Evolutionary conservation across 2,797 vertebrate genomes (phyloP), one percentile per base, ranked within the genome.

Genomic region (Eulemur mongoz): DNA sequence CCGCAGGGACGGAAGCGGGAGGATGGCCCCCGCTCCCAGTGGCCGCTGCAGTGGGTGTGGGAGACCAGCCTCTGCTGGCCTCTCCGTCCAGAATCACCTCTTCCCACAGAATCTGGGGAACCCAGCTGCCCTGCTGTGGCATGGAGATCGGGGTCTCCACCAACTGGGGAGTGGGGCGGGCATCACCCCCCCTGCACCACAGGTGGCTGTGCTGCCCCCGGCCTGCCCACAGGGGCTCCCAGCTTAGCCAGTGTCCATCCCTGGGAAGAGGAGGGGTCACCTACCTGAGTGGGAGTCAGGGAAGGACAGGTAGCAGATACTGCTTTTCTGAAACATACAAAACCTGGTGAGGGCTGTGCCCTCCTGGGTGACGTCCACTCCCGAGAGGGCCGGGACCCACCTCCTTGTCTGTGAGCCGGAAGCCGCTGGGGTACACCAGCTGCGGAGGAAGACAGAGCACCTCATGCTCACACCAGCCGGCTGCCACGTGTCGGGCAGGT

Each of bases 261-360:
- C 40, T 12, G 1, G 17, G 18, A 48, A 11, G 25, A 10, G 78
- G 0, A 4, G 40, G 61, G 61, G 81, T 4, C 0, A 3, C 80
- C 10, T 98, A 99, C 99, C 99, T 98, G 99, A 99, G 98, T 99
- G 99, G 0, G 99, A 99, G 98, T 99, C 99, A 0, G 99, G 99
- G 96, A 99, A 99, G 78, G 99, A 99, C 97, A 99, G 98, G 98
- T 99, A 99, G 98, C 99, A 99, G 98, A 99, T 99, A 98, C 99
- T 99, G 72, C 99, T 99, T 99, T 99, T 99, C 99, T 99, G 98
- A 91, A 98, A 98, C 10, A 94, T 13, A 94, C 2, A 91, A 52
- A 4, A 22, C 10, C 9, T 0, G 1, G 63, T 97, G 32, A 98
- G 93, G 82, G 40, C 32, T 8, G 65, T 13, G 15, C 14, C 1